These are phyloP conservation scores for Danio rerio DNA, from an alignment of 2,113 vertebrate genomes.

Conservation along the genomic window GRCz12tu NC_133195.1:46567501-46568000, in stretches of 20 bases:
- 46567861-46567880: too few species aligned
- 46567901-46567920: too few species aligned
- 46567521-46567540: background rate
- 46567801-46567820: too few species aligned
- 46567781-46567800: slow-evolving; percentile 27
- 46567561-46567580: background rate
- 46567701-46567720: background rate
- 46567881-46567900: too few species aligned
- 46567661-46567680: background rate
- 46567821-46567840: slow-evolving; percentile 21
- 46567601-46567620: background rate
- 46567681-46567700: background rate
- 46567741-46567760: slow-evolving; percentile 23
- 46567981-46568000: too few species aligned
- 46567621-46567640: background rate
- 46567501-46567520: background rate
- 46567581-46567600: background rate
- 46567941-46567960: too few species aligned
- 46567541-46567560: slow-evolving; percentile 1
- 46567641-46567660: background rate
- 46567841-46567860: too few species aligned
- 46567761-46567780: slow-evolving; percentile 34
- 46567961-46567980: too few species aligned
- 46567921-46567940: too few species aligned
- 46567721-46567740: slow-evolving; percentile 39